phyloP scores from a whole-genome alignment of 2,113 vertebrate genomes.

The Leptobrachium ailaonicum region DNA sequence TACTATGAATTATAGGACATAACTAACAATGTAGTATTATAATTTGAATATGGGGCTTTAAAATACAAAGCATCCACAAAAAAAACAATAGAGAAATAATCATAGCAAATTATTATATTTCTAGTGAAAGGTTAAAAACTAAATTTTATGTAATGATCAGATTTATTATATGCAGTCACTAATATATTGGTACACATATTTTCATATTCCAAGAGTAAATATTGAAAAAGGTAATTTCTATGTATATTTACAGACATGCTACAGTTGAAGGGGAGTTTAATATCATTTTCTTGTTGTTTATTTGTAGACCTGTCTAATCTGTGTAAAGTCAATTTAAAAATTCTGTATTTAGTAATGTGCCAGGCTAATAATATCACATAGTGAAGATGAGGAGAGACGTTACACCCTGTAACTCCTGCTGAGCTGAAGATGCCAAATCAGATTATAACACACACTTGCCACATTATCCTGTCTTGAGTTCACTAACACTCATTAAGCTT shows the following conservation, averaged over 20 bases:
- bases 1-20: too few species aligned
- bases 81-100: too few species aligned
- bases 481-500: slow-evolving; percentile 70
- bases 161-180: too few species aligned
- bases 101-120: too few species aligned
- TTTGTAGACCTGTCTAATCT: slow-evolving; percentile 10
- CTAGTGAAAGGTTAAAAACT: too few species aligned
- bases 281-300: slow-evolving; percentile 10
- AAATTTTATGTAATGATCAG: too few species aligned
- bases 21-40: too few species aligned
- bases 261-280: not conserved
- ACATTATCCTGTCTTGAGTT: slow-evolving; percentile 70
- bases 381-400: slow-evolving; percentile 55
- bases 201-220: not conserved
- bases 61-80: too few species aligned
- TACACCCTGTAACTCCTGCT: slow-evolving; percentile 63
- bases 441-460: slow-evolving; percentile 70
- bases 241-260: not conserved
- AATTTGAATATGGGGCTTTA: too few species aligned
- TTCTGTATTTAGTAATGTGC: not conserved
- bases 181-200: not conserved
- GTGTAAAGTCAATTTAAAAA: slow-evolving; percentile 9
- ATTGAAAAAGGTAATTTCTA: not conserved
- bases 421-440: slow-evolving; percentile 68
- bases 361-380: slow-evolving; percentile 50